Percentiles rank a stretch among this genome's conserved stretches.
These are phyloP conservation scores for Perccottus glenii DNA, from an alignment of 2,113 vertebrate species.

Conservation along the genomic window DNA sequence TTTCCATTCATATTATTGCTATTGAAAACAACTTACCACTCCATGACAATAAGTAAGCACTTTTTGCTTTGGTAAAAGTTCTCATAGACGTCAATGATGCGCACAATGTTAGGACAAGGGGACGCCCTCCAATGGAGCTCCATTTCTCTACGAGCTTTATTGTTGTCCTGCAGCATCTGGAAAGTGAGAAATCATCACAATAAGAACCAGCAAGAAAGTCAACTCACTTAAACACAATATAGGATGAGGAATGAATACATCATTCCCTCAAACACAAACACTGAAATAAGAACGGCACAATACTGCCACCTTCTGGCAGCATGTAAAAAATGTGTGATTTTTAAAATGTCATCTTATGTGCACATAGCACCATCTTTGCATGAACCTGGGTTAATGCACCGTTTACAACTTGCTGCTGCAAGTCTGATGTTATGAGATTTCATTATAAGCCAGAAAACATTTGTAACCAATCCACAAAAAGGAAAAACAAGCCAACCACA, in stretches of 20 bases:
- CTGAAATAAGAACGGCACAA: background rate
- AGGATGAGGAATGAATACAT: no score
- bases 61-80: constrained; percentile 93
- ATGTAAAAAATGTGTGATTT: background rate
- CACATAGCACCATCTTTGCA: constrained; percentile 43
- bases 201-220: background rate
- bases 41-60: constrained; percentile 98
- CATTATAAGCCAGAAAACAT: no score
- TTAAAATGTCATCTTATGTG: background rate
- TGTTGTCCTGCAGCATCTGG: constrained; percentile 97
- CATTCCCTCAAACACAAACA: no score
- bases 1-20: no score
- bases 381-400: constrained; percentile 12
- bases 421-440: no score
- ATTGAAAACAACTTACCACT: constrained; percentile 82
- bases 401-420: background rate
- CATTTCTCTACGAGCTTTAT: constrained; percentile 94
- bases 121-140: constrained; percentile 97
- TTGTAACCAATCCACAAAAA: no score
- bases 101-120: constrained; percentile 91
- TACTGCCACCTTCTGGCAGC: constrained; percentile 58
- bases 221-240: background rate
- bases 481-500: no score
- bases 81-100: constrained; percentile 95
- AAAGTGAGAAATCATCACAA: constrained; percentile 7